These are phyloP conservation scores for Melinopterus prodromus DNA, from an alignment of 2,888 invertebrate genomes.

Conservation along the genomic window DNA sequence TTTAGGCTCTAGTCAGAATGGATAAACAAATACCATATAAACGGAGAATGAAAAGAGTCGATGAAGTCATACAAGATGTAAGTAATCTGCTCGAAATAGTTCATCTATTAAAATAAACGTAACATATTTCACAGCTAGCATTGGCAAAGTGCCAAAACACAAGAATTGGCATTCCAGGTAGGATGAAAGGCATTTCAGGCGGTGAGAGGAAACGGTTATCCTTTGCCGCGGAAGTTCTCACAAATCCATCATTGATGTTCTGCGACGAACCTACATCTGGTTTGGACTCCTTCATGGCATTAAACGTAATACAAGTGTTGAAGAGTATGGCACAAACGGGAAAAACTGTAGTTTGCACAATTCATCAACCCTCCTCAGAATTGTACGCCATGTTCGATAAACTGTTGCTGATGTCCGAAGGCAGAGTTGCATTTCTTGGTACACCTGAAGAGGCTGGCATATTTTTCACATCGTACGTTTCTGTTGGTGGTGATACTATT, in stretches of 20 bases:
- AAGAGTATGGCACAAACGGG: constrained; percentile 80
- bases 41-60: constrained; percentile 80
- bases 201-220: constrained; percentile 95
- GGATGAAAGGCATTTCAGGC: constrained; percentile 92
- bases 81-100: constrained; percentile 42
- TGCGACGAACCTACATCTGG: constrained; percentile 98
- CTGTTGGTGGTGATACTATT: not conserved
- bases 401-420: constrained; percentile 89
- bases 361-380: constrained; percentile 96
- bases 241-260: constrained; percentile 94
- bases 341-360: constrained; percentile 90
- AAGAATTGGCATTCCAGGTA: constrained; percentile 87
- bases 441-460: constrained; percentile 78
- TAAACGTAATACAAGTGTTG: constrained; percentile 86
- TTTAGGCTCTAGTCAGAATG: constrained; percentile 85
- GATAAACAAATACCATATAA: constrained; percentile 76
- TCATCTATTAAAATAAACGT: not conserved
- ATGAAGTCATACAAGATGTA: constrained; percentile 87
- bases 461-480: constrained; percentile 81
- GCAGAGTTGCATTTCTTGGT: constrained; percentile 88
- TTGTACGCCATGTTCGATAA: constrained; percentile 90
- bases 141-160: constrained; percentile 90
- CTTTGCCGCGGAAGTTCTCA: constrained; percentile 96
- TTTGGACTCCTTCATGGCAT: constrained; percentile 96
- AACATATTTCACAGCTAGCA: constrained; percentile 69